Evolutionary conservation across 2,113 vertebrate genomes (phyloP).

Genomic region (Carassius auratus): DNA sequence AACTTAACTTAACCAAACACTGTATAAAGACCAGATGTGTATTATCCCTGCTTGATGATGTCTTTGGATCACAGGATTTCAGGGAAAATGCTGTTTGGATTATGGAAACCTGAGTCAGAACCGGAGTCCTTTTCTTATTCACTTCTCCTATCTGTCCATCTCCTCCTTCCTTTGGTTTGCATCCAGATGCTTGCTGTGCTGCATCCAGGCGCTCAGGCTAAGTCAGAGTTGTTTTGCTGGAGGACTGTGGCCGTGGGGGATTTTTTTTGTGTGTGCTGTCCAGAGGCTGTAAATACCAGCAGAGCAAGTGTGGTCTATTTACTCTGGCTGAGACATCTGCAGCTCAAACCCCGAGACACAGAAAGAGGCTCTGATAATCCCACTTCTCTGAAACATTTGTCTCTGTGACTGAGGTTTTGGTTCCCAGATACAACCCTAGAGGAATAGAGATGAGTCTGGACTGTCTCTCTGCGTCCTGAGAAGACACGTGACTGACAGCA

Average conservation of each 20-base stretch:
- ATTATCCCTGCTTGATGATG: conserved; percentile 1
- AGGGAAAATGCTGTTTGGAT: conserved; percentile 15
- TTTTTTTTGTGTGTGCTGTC: conserved; percentile 22
- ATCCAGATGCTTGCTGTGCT: neutral
- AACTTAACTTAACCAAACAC: no score
- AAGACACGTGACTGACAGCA: neutral
- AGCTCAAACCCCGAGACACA: conserved; percentile 25
- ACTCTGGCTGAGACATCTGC: conserved; percentile 11
- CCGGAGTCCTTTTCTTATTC: neutral
- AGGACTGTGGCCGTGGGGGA: conserved; percentile 3
- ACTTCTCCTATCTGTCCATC: conserved; percentile 20
- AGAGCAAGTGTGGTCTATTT: conserved; percentile 39
- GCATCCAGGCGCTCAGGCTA: conserved; percentile 19
- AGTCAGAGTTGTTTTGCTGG: conserved; percentile 19
- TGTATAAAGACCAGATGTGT: neutral
- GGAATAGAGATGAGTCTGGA: conserved; percentile 20
- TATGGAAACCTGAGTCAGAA: conserved; percentile 24
- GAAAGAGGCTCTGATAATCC: conserved; percentile 9
- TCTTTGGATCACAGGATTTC: neutral
- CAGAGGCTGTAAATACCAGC: conserved; percentile 49
- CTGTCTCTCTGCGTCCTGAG: conserved; percentile 5
- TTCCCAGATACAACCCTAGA: neutral
- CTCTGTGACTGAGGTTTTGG: conserved; percentile 5
- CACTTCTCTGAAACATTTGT: conserved; percentile 15
- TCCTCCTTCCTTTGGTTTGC: conserved; percentile 29